Evolutionary conservation across 2,113 vertebrate genomes (phyloP).

Genomic region (Blennius ocellaris): DNA sequence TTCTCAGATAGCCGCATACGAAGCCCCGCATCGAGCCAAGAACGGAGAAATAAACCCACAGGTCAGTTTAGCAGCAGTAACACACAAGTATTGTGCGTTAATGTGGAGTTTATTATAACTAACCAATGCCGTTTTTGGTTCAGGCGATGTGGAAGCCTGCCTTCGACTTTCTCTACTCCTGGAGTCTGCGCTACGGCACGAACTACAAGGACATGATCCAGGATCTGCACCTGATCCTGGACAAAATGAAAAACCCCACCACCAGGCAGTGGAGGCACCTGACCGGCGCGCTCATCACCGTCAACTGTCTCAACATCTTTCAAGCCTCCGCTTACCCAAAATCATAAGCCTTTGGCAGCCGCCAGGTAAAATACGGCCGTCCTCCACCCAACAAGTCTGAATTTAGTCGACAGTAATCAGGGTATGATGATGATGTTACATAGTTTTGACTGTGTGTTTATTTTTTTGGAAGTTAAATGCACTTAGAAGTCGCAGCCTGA

Average conservation of each 20-base stretch:
- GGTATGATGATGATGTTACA: too few species aligned
- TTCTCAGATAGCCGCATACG: conserved; percentile 90
- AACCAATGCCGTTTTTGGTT: conserved; percentile 33
- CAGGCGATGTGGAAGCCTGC: conserved; percentile 99
- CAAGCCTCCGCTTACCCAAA: conserved; percentile 84
- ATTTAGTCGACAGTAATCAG: too few species aligned
- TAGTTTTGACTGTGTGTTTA: too few species aligned
- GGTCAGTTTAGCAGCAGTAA: conserved; percentile 72
- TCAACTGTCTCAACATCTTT: conserved; percentile 91
- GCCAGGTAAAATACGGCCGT: too few species aligned
- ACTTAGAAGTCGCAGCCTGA: too few species aligned
- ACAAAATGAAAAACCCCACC: conserved; percentile 96
- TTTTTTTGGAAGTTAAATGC: too few species aligned
- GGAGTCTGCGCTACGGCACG: conserved; percentile 90
- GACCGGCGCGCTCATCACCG: conserved; percentile 91
- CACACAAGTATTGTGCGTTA: background rate
- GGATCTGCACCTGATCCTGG: conserved; percentile 92
- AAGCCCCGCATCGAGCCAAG: conserved; percentile 90
- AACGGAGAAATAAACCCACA: conserved; percentile 84
- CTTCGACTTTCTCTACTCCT: conserved; percentile 95
- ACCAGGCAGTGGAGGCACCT: conserved; percentile 94
- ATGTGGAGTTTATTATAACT: background rate
- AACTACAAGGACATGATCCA: conserved; percentile 92
- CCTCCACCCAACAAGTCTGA: too few species aligned
- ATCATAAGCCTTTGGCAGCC: too few species aligned